Conservation (phyloP, 2,113 vertebrate species). For the Gymnarchus niloticus region DNA sequence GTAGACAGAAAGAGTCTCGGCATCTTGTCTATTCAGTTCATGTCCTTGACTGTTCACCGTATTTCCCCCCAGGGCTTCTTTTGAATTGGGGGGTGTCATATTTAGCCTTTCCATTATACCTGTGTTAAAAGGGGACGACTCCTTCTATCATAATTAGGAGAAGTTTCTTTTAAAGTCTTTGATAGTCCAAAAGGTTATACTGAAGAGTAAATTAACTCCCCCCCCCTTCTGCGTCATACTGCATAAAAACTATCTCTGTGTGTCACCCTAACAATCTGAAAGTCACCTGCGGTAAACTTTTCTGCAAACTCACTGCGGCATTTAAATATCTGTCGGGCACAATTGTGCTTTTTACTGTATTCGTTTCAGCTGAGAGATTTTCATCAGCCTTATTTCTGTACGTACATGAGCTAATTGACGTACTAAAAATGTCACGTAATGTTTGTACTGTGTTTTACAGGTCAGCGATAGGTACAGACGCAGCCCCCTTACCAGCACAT, state of each 20-base stretch:
- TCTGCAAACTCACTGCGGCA: constrained; percentile 7
- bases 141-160: constrained; percentile 12
- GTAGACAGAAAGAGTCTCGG: not conserved
- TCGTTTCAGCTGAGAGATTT: not conserved
- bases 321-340: not conserved
- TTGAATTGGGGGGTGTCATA: constrained; percentile 4
- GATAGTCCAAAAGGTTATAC: constrained; percentile 13
- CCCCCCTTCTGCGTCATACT: not conserved
- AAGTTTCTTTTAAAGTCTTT: constrained; percentile 19
- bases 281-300: constrained; percentile 7
- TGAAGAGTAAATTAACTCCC: constrained; percentile 2
- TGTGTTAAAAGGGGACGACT: constrained; percentile 13
- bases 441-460: not conserved
- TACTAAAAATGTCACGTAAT: constrained; percentile 1
- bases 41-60: not conserved
- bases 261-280: constrained; percentile 14
- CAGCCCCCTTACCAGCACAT: not conserved
- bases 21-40: not conserved
- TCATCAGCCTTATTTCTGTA: not conserved
- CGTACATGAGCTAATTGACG: not conserved
- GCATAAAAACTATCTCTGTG: not conserved
- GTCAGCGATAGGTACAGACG: not conserved
- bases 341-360: not conserved
- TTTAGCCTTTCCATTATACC: constrained; percentile 17
- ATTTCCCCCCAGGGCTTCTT: not conserved